A percentile compares a stretch with the other conserved stretches of the same genome.
These are phyloP conservation scores for Nilaparvata lugens DNA, from an alignment of 1,140 invertebrate species.

Conservation along the genomic window DNA sequence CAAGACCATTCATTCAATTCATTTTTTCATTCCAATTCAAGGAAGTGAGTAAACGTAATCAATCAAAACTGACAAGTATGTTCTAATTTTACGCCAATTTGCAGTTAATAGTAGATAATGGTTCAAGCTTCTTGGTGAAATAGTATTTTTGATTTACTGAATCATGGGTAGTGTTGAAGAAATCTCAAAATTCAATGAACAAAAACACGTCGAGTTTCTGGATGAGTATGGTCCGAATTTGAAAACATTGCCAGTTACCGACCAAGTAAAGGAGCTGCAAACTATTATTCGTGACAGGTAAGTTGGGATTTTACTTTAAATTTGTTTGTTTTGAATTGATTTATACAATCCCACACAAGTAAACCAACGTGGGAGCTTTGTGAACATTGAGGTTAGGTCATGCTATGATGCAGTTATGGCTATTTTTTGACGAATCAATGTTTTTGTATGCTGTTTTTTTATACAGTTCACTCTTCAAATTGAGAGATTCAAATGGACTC, in stretches of 20 bases:
- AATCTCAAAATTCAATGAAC: not conserved
- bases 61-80: too few species aligned
- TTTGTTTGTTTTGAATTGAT: not conserved
- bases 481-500: not conserved
- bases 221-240: conserved; percentile 67
- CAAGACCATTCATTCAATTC: too few species aligned
- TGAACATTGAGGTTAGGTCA: not conserved
- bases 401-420: not conserved
- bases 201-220: conserved; percentile 17
- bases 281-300: conserved; percentile 93
- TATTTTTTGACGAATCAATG: not conserved
- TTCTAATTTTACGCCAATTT: too few species aligned
- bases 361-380: not conserved
- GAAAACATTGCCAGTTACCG: conserved; percentile 69
- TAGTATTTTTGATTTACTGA: not conserved
- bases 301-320: conserved; percentile 29
- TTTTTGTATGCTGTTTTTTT: not conserved
- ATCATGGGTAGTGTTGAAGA: conserved; percentile 11
- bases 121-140: too few species aligned
- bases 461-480: not conserved
- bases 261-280: conserved; percentile 87
- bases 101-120: too few species aligned
- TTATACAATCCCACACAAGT: not conserved
- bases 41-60: too few species aligned
- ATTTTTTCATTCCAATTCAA: too few species aligned